These are phyloP conservation scores for Leptonema lineaticorne DNA, from an alignment of 1,140 invertebrate species.

Conservation along the genomic window DNA sequence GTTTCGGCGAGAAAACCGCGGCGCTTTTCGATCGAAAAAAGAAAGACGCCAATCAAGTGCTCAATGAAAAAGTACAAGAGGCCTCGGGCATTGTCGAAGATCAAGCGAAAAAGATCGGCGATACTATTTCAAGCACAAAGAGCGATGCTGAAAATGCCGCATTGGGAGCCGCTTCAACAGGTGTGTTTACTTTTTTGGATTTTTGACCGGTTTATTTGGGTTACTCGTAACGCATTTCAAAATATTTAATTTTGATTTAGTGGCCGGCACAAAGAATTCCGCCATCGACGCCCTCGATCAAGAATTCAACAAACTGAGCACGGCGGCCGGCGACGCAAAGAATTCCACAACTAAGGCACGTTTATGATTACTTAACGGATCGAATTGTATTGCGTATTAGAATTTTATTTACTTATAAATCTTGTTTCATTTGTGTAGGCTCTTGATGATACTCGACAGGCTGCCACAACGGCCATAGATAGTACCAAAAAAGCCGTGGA, in stretches of 20 bases:
- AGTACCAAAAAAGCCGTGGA: slow-evolving; percentile 38
- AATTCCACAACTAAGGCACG: slow-evolving; percentile 48
- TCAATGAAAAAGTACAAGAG: slow-evolving; percentile 57
- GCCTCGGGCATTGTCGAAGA: slow-evolving; percentile 60
- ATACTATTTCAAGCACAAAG: slow-evolving; percentile 55
- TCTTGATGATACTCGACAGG: slow-evolving; percentile 52
- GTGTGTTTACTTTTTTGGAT: not conserved
- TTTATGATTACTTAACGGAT: no score
- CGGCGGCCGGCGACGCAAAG: slow-evolving; percentile 52
- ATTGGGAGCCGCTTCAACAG: slow-evolving; percentile 47
- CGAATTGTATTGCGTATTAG: not conserved
- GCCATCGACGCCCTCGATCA: slow-evolving; percentile 47
- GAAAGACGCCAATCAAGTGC: slow-evolving; percentile 61
- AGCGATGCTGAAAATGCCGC: slow-evolving; percentile 56
- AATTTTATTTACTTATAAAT: no score
- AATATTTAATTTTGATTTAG: slow-evolving; percentile 18
- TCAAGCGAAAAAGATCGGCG: slow-evolving; percentile 60
- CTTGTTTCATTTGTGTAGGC: no score
- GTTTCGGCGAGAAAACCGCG: slow-evolving; percentile 62
- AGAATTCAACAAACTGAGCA: slow-evolving; percentile 51
- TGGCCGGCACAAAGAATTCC: slow-evolving; percentile 30
- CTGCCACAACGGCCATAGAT: slow-evolving; percentile 35
- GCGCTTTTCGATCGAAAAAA: slow-evolving; percentile 63
- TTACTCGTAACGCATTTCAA: not conserved
- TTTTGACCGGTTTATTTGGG: not conserved